Conservation (phyloP, 2,797 vertebrate genomes). For the Notoglanidium macrostoma region DNA sequence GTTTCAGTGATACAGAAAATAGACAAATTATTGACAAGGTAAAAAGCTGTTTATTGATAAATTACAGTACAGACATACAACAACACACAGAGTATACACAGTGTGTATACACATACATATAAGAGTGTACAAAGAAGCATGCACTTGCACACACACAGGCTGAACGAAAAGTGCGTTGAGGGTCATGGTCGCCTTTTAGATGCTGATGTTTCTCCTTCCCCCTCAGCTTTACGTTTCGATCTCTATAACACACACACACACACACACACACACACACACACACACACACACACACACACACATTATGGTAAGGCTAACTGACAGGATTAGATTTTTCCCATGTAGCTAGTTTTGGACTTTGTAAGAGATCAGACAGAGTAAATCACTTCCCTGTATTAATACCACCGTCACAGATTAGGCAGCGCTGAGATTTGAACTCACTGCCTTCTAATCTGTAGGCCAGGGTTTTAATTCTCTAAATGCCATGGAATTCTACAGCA, state of each 20-base stretch:
- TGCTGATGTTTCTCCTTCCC: conserved; percentile 13
- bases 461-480: not conserved
- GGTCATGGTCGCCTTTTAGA: conserved; percentile 28
- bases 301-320: not conserved
- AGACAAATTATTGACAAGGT: not conserved
- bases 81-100: not conserved
- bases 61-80: not conserved
- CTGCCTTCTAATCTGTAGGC: not conserved
- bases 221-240: conserved; percentile 29
- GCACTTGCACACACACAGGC: not conserved
- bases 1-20: not conserved
- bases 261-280: not conserved
- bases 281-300: no score
- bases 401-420: not conserved
- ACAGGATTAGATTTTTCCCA: not conserved
- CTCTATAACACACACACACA: conserved; percentile 26
- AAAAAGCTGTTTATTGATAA: conserved; percentile 31
- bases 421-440: not conserved
- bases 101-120: not conserved
- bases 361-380: not conserved
- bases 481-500: no score
- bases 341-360: not conserved
- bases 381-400: not conserved
- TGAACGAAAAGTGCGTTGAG: not conserved
- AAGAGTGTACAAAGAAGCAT: not conserved